Percentiles rank a stretch among this genome's conserved stretches.
Evolutionary conservation across 2,797 vertebrate species (phyloP).

Genomic region (Rhinichthys osculus): DNA sequence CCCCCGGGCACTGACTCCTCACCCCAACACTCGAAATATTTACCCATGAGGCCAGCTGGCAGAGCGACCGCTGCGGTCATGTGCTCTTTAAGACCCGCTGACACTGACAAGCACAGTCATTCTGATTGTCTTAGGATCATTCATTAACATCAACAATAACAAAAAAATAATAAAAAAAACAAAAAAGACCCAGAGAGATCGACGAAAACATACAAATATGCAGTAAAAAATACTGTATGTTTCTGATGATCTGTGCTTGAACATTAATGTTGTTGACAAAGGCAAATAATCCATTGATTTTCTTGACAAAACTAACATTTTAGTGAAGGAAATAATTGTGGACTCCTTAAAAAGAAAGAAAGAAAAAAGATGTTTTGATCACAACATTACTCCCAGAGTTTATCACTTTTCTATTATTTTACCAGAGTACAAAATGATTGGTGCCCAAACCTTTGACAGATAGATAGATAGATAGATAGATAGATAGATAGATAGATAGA

Average conservation of each 20-base stretch:
- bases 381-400: not conserved
- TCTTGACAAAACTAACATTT: not conserved
- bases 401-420: not conserved
- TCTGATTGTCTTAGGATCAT: not conserved
- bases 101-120: not conserved
- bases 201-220: not conserved
- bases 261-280: not conserved
- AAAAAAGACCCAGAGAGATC: not conserved
- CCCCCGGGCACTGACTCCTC: constrained; percentile 21
- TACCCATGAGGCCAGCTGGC: not conserved
- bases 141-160: not conserved
- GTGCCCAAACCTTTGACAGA: too few species aligned
- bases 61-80: not conserved
- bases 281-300: not conserved
- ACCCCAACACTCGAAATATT: constrained; percentile 26
- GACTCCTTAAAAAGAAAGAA: not conserved
- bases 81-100: not conserved
- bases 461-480: too few species aligned
- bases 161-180: not conserved
- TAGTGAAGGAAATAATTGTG: not conserved
- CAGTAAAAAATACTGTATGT: not conserved
- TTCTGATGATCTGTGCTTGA: not conserved
- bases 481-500: too few species aligned
- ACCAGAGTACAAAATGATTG: not conserved
- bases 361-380: not conserved